A percentile compares a stretch with the other conserved stretches of the same genome.
These are phyloP conservation scores for Aricia agestis DNA, from an alignment of 1,140 invertebrate species.

Conservation along the genomic window DNA sequence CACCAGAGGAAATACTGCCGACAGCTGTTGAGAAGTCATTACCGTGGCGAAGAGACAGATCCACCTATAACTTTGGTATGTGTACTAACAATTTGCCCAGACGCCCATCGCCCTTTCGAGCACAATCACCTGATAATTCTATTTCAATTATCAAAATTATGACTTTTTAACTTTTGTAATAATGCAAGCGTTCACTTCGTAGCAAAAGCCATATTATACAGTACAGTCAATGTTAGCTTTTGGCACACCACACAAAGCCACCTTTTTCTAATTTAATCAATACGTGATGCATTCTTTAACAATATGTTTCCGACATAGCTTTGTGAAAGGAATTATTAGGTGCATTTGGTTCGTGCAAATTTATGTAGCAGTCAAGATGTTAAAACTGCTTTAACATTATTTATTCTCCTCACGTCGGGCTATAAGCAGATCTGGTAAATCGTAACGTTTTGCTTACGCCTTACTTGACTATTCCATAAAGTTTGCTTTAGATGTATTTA, in stretches of 20 bases:
- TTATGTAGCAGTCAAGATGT: neutral
- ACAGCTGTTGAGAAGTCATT: constrained; percentile 84
- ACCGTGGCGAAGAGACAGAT: constrained; percentile 85
- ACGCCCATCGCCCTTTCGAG: constrained; percentile 13
- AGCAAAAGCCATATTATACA: too few species aligned
- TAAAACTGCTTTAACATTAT: neutral
- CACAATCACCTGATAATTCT: constrained; percentile 2
- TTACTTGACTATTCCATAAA: neutral
- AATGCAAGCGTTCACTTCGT: too few species aligned
- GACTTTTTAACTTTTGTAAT: too few species aligned
- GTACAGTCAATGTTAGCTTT: neutral
- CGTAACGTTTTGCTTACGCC: too few species aligned
- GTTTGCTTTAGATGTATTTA: neutral
- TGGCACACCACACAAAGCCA: neutral
- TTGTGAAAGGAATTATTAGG: neutral
- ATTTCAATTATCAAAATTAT: neutral
- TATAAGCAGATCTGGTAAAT: too few species aligned
- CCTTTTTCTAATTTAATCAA: neutral
- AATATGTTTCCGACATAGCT: neutral
- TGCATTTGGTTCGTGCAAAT: neutral
- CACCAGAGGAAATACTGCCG: constrained; percentile 78
- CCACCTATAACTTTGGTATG: constrained; percentile 77
- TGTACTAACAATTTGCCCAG: constrained; percentile 33
- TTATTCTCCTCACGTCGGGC: too few species aligned
- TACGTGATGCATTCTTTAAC: neutral